These are phyloP conservation scores for Rattus rattus DNA, from an alignment of 2,113 vertebrate species.

Conservation along the genomic window DNA sequence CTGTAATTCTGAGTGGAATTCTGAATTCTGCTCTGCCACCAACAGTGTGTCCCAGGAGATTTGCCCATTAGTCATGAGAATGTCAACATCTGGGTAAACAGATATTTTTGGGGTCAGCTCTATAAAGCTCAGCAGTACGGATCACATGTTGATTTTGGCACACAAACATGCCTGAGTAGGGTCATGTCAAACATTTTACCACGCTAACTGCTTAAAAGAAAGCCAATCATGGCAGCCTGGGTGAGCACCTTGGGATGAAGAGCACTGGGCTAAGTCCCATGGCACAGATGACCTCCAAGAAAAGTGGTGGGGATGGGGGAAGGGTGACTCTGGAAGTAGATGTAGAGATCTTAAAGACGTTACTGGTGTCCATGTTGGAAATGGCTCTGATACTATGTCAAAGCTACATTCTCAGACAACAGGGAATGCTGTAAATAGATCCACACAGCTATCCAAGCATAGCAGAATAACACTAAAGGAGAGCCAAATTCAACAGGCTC, in stretches of 20 bases:
- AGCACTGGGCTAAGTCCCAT: slow-evolving; percentile 57
- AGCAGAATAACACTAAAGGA: slow-evolving; percentile 64
- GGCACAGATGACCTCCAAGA: slow-evolving; percentile 68
- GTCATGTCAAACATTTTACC: slow-evolving; percentile 83
- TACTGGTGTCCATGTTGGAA: slow-evolving; percentile 53
- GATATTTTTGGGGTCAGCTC: slow-evolving; percentile 88
- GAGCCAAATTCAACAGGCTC: slow-evolving; percentile 68
- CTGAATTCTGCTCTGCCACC: slow-evolving; percentile 73
- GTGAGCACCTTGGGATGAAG: slow-evolving; percentile 68
- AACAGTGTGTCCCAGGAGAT: slow-evolving; percentile 82
- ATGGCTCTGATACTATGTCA: slow-evolving; percentile 65
- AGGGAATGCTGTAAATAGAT: slow-evolving; percentile 72
- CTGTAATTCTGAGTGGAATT: slow-evolving; percentile 63
- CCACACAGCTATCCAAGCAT: slow-evolving; percentile 74
- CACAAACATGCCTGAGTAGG: slow-evolving; percentile 80
- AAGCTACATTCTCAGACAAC: slow-evolving; percentile 71
- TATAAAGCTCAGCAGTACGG: slow-evolving; percentile 87
- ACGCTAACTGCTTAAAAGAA: slow-evolving; percentile 79
- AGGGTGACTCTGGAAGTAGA: not conserved
- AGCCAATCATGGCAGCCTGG: slow-evolving; percentile 73
- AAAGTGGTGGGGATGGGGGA: not conserved
- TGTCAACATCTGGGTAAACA: slow-evolving; percentile 87
- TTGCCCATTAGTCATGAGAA: slow-evolving; percentile 88
- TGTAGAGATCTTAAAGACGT: slow-evolving; percentile 57
- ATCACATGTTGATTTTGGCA: slow-evolving; percentile 86